Percentiles rank a stretch among this genome's conserved stretches.
phyloP scores from a whole-genome alignment of 2,888 invertebrate genomes.

The Thalpophila matura region DNA sequence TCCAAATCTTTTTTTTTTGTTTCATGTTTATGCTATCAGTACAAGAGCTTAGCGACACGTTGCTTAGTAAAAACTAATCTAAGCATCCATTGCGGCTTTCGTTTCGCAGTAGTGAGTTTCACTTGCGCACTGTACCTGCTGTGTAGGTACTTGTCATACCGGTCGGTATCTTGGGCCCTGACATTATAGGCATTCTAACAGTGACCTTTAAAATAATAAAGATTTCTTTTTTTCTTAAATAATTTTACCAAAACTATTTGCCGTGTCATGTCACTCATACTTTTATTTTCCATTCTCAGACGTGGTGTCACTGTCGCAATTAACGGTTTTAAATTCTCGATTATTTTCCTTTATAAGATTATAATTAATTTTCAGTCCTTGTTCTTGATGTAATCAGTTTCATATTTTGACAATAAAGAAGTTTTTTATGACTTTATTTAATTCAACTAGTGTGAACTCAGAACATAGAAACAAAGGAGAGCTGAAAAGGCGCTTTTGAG shows the following conservation, averaged over 20 bases:
- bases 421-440: too few relatives aligned
- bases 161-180: conserved; percentile 74
- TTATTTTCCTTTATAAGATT: not conserved
- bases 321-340: too few relatives aligned
- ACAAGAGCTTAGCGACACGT: conserved; percentile 58
- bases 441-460: too few relatives aligned
- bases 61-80: conserved; percentile 73
- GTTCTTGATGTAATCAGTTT: too few relatives aligned
- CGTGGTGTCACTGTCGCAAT: too few relatives aligned
- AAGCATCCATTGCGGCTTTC: conserved; percentile 73
- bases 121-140: conserved; percentile 63
- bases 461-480: too few relatives aligned
- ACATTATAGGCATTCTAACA: conserved; percentile 61
- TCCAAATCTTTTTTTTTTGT: too few relatives aligned
- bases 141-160: conserved; percentile 69
- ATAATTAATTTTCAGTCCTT: too few relatives aligned
- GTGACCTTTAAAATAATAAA: not conserved
- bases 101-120: conserved; percentile 79
- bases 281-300: not conserved
- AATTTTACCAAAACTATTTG: not conserved
- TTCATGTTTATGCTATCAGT: conserved; percentile 52
- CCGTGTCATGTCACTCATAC: not conserved
- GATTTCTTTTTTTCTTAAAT: not conserved
- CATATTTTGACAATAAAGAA: too few relatives aligned
- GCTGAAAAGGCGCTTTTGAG: too few relatives aligned